phyloP scores from a whole-genome alignment of 2,797 vertebrate genomes.

The Dallia pectoralis region DNA sequence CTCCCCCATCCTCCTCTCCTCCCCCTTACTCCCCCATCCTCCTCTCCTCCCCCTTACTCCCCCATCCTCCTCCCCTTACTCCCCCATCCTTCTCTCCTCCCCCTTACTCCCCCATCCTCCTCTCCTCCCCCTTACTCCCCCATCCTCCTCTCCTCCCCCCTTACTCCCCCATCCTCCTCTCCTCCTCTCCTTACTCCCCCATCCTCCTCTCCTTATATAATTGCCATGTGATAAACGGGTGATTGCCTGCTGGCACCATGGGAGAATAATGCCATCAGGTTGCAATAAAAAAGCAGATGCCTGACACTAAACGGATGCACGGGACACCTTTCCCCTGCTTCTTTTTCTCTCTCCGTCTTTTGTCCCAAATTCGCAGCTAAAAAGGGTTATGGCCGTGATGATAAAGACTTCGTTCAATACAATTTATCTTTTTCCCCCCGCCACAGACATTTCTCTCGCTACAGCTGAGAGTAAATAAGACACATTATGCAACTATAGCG shows the following conservation, averaged over 20 bases:
- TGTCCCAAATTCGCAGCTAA: constrained; percentile 50
- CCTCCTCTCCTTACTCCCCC: constrained; percentile 10
- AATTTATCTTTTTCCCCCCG: constrained; percentile 53
- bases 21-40: not conserved
- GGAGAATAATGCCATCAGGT: constrained; percentile 81
- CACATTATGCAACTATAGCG: constrained; percentile 35
- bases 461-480: constrained; percentile 49
- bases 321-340: constrained; percentile 59
- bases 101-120: constrained; percentile 17
- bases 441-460: constrained; percentile 56
- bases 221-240: constrained; percentile 85
- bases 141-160: too few species aligned
- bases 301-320: constrained; percentile 75
- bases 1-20: too few species aligned
- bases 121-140: too few species aligned
- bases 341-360: constrained; percentile 50
- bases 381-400: constrained; percentile 66
- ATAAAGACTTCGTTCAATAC: constrained; percentile 59
- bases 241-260: constrained; percentile 79
- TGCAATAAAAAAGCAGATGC: constrained; percentile 82
- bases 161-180: not conserved
- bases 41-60: constrained; percentile 6
- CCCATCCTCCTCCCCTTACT: too few species aligned
- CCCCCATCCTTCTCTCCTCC: not conserved
- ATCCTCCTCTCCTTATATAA: constrained; percentile 60